phyloP scores from a whole-genome alignment of 2,797 vertebrate species.

The Enteromius unitaeniatus region DNA sequence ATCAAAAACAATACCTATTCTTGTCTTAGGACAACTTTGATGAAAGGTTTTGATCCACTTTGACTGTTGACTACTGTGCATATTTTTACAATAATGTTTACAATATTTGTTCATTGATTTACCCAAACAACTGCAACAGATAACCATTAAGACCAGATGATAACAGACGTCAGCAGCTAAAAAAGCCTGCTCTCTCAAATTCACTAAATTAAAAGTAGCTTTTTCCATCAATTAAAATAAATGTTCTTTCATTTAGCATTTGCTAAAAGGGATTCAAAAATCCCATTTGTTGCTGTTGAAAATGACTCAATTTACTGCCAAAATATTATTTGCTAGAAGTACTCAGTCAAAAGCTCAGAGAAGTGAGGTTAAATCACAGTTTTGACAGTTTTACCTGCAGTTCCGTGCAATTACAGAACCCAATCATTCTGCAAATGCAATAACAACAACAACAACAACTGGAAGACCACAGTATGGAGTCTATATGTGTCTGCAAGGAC shows the following conservation, averaged over 20 bases:
- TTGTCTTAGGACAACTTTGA: too few relatives aligned
- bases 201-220: background rate
- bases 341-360: background rate
- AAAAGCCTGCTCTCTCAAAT: background rate
- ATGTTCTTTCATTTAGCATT: slow-evolving; percentile 8
- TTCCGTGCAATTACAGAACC: background rate
- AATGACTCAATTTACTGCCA: background rate
- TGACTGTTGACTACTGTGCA: too few relatives aligned
- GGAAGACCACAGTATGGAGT: background rate
- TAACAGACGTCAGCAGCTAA: background rate
- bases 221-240: slow-evolving; percentile 19
- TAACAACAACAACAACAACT: slow-evolving; percentile 8
- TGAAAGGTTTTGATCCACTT: too few relatives aligned
- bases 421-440: background rate
- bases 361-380: slow-evolving; percentile 8
- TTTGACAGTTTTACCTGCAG: slow-evolving; percentile 8
- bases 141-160: background rate
- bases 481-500: background rate
- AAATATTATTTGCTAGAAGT: slow-evolving; percentile 15
- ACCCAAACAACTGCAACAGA: background rate
- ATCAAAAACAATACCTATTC: too few relatives aligned
- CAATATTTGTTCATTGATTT: background rate
- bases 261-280: background rate
- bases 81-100: too few relatives aligned
- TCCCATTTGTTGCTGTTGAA: background rate